Conservation (phyloP, 1,140 invertebrate genomes). For the Apis cerana region DNA sequence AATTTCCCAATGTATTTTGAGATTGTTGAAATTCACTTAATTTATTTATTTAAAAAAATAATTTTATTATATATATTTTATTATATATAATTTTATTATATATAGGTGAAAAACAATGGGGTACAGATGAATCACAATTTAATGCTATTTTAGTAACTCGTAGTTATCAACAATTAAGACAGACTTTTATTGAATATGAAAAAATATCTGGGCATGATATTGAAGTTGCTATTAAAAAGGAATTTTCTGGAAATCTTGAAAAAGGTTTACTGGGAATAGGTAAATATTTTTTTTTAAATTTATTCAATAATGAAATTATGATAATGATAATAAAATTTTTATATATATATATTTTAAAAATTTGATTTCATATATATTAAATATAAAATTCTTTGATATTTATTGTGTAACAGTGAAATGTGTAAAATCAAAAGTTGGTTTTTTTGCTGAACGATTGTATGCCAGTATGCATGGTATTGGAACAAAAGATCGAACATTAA, state of each 20-base stretch:
- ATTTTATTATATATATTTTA: constrained; percentile 76
- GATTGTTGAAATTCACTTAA: neutral
- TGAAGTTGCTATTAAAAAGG: constrained; percentile 86
- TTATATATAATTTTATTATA: constrained; percentile 68
- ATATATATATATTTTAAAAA: neutral
- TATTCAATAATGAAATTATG: neutral
- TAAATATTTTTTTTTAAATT: constrained; percentile 72
- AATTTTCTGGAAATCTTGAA: constrained; percentile 87
- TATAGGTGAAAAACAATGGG: constrained; percentile 83
- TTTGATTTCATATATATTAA: neutral
- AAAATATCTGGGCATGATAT: constrained; percentile 85
- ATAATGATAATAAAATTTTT: neutral
- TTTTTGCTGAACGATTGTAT: constrained; percentile 95
- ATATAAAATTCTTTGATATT: neutral
- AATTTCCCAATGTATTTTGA: too few relatives aligned
- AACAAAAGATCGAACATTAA: constrained; percentile 94
- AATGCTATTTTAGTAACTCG: constrained; percentile 84
- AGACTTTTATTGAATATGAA: constrained; percentile 85
- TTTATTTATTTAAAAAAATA: constrained; percentile 1
- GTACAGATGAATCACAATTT: constrained; percentile 88
- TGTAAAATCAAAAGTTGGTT: constrained; percentile 94
- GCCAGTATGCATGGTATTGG: constrained; percentile 94
- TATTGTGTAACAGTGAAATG: constrained; percentile 87
- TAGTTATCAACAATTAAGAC: constrained; percentile 84
- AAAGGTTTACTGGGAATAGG: constrained; percentile 86